Conservation (phyloP, 2,797 vertebrate species). For the Neomorphus geoffroyi region DNA sequence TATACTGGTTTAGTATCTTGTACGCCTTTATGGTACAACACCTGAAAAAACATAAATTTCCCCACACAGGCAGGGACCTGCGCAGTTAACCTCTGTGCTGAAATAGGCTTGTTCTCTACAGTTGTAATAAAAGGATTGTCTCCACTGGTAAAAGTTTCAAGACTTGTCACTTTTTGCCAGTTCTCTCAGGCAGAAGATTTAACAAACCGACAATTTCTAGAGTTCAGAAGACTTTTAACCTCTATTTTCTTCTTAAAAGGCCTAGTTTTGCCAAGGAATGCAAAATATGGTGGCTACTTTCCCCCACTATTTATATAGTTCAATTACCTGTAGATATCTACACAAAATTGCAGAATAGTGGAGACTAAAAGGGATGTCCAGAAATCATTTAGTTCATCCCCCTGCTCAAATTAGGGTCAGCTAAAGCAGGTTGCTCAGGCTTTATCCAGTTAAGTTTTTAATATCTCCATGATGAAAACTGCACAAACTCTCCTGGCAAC, state of each 20-base stretch:
- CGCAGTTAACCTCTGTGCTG: background rate
- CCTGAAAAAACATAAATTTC: slow-evolving; percentile 22
- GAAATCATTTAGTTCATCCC: background rate
- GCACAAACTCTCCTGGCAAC: background rate
- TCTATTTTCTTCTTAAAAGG: background rate
- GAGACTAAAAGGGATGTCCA: background rate
- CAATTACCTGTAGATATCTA: background rate
- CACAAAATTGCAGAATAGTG: background rate
- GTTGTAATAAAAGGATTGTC: background rate
- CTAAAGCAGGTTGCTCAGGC: background rate
- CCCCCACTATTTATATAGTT: background rate
- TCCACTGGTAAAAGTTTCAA: slow-evolving; percentile 4
- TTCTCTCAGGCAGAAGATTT: background rate
- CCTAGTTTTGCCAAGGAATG: background rate
- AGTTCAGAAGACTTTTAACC: background rate
- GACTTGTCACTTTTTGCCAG: background rate
- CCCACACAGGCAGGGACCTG: slow-evolving; percentile 9
- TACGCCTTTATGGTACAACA: slow-evolving; percentile 32
- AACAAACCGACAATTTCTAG: background rate
- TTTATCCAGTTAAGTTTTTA: background rate
- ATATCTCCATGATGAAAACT: background rate
- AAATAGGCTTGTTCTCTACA: slow-evolving; percentile 3
- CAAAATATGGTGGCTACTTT: background rate
- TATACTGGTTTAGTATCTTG: background rate
- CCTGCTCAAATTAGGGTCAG: background rate